Conservation (phyloP, 2,888 invertebrate genomes). For the Petrolisthes manimaculis region DNA sequence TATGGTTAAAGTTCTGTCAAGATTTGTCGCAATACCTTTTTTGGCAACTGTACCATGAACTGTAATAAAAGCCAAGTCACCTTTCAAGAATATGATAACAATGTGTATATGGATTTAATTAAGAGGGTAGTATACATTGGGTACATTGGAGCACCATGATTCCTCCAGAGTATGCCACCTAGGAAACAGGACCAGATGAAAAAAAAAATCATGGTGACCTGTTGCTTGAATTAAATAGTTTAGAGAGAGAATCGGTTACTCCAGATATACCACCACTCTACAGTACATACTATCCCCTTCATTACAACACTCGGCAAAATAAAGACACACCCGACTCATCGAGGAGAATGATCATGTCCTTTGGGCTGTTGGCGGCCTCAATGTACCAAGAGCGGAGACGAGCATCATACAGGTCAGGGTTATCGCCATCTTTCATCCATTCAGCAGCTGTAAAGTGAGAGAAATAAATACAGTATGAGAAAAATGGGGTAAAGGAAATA, state of each 20-base stretch:
- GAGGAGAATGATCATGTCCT: conserved; percentile 94
- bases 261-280: neutral
- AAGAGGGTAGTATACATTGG: too few species aligned
- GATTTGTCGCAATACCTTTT: too few species aligned
- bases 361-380: conserved; percentile 96
- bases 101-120: neutral
- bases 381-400: conserved; percentile 95
- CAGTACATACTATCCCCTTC: too few species aligned
- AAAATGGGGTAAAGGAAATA: neutral
- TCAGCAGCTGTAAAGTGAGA: conserved; percentile 74
- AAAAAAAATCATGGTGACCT: neutral
- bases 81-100: too few species aligned
- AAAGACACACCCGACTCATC: conserved; percentile 78
- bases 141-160: too few species aligned
- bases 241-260: neutral
- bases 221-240: too few species aligned
- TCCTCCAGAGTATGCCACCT: too few species aligned
- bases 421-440: conserved; percentile 75
- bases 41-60: too few species aligned
- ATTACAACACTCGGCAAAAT: neutral
- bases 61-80: too few species aligned
- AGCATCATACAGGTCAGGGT: conserved; percentile 90
- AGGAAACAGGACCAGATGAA: neutral
- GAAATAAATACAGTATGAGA: neutral
- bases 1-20: too few species aligned